Evolutionary conservation across 2,113 vertebrate species (phyloP).

Genomic region (Pan troglodytes): NHGRI_mPanTro3-v2.1_pri NC_072409.2:28564001-28564500

Average conservation of each 20-base stretch:
- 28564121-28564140: neutral
- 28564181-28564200: neutral
- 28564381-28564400: neutral
- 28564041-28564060: neutral
- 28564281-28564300: neutral
- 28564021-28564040: neutral
- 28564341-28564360: neutral
- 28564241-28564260: neutral
- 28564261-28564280: neutral
- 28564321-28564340: neutral
- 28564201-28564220: neutral
- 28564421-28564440: neutral
- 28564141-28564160: neutral
- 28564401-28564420: neutral
- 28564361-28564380: neutral
- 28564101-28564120: neutral
- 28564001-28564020: too few relatives aligned
- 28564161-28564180: neutral
- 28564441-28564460: neutral
- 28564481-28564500: neutral
- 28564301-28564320: neutral
- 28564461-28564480: neutral
- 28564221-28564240: neutral
- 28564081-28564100: neutral
- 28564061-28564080: neutral